Evolutionary conservation across 2,888 invertebrate genomes (phyloP).

Genomic region (Drosophila rubida): DNA sequence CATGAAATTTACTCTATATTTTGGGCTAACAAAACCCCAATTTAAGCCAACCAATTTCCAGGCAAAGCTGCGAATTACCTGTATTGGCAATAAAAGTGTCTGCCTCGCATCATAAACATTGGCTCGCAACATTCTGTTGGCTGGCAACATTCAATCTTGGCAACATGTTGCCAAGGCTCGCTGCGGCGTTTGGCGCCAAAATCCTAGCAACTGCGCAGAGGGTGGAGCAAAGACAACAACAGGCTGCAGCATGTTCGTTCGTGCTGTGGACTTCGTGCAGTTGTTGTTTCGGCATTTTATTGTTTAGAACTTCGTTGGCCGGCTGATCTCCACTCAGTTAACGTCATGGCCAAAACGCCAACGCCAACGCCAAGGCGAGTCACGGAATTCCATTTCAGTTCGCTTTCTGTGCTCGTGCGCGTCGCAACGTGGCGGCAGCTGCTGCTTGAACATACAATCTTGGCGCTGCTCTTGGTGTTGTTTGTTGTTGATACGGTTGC

Average conservation of each 20-base stretch:
- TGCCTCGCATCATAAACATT: background rate
- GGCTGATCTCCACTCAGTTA: slow-evolving; percentile 70
- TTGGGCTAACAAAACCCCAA: background rate
- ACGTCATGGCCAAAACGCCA: slow-evolving; percentile 4
- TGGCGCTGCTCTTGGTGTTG: slow-evolving; percentile 13
- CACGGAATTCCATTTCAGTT: slow-evolving; percentile 60
- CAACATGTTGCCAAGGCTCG: slow-evolving; percentile 63
- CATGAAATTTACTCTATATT: background rate
- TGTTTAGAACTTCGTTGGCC: slow-evolving; percentile 44
- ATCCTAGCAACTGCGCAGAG: slow-evolving; percentile 48
- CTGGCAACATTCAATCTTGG: slow-evolving; percentile 30
- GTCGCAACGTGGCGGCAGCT: slow-evolving; percentile 54
- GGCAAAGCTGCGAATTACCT: background rate
- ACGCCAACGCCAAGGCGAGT: slow-evolving; percentile 17
- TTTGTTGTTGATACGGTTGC: background rate
- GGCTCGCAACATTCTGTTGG: slow-evolving; percentile 30
- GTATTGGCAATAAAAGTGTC: background rate
- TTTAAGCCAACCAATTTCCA: background rate
- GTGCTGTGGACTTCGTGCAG: slow-evolving; percentile 18
- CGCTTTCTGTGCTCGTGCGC: slow-evolving; percentile 62
- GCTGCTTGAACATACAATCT: slow-evolving; percentile 19
- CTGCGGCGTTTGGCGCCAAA: slow-evolving; percentile 59
- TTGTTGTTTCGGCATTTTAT: background rate
- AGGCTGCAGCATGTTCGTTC: background rate
- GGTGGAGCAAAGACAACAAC: slow-evolving; percentile 14